Evolutionary conservation across 1,140 invertebrate species (phyloP).

Genomic region (Formica exsecta): DNA sequence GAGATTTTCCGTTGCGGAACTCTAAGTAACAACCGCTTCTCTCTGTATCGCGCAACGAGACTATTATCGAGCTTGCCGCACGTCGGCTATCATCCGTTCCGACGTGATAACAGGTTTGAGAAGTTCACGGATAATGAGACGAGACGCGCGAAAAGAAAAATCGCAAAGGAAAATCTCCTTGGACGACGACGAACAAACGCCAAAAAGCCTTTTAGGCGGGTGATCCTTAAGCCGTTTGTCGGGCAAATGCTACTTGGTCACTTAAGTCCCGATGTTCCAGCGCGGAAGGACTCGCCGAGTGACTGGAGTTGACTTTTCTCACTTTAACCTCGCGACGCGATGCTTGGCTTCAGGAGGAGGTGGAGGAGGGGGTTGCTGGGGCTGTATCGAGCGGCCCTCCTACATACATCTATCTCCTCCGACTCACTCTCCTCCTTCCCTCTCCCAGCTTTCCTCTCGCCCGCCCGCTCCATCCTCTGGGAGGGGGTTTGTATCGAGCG

Average conservation of each 20-base stretch:
- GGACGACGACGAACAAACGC: slow-evolving; percentile 24
- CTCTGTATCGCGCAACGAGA: not conserved
- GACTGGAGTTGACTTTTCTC: slow-evolving; percentile 86
- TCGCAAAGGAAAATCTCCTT: not conserved
- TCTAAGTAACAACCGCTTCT: slow-evolving; percentile 13
- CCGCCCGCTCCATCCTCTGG: slow-evolving; percentile 75
- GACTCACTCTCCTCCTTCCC: slow-evolving; percentile 82
- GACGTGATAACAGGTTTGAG: slow-evolving; percentile 16
- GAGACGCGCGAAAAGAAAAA: slow-evolving; percentile 10
- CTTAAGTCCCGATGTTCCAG: slow-evolving; percentile 77
- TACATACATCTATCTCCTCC: slow-evolving; percentile 87
- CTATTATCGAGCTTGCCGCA: slow-evolving; percentile 20
- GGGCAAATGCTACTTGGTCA: slow-evolving; percentile 42
- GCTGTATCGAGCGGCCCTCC: slow-evolving; percentile 87
- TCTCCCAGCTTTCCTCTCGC: slow-evolving; percentile 77
- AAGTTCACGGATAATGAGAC: slow-evolving; percentile 30
- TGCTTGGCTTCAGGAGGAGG: slow-evolving; percentile 84
- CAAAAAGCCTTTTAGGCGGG: not conserved
- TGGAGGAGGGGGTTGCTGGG: slow-evolving; percentile 84
- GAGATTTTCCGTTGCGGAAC: not conserved
- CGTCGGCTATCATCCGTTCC: slow-evolving; percentile 2
- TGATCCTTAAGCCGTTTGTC: slow-evolving; percentile 62
- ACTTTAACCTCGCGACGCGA: slow-evolving; percentile 86
- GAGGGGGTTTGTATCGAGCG: slow-evolving; percentile 87
- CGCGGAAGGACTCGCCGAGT: slow-evolving; percentile 82